Base-by-base conservation (phyloP, 2,113 vertebrate genomes). In the Aspiorhynchus laticeps region DNA sequence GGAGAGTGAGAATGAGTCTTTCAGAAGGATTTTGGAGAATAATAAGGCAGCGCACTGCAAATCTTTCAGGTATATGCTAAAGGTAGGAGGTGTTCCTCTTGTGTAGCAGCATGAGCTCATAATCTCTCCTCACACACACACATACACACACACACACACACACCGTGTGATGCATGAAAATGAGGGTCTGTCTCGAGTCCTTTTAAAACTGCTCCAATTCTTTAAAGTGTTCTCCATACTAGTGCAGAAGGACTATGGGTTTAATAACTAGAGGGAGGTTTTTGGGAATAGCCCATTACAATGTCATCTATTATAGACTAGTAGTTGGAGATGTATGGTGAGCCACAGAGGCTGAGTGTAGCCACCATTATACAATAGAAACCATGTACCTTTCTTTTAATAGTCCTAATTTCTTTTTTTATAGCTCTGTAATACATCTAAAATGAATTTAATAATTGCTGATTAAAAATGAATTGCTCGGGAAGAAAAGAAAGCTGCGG, bases 21-120 rank as follows among this genome's bases (percentile, higher is more conserved):
- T 93, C 91, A 91, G 87, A 92, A 88, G 53, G 84, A 90, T 88
- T 92, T 87, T 91, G 91, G 88, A 83, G 89, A 82, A 86, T 83
- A 87, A 84, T 24, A 28, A 87, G 69, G 28, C 61, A 56, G 67
- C 56, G 6, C 48, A 81, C 88, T 83, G 87, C 93, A 92, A 91
- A 94, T 92, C 90, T 88, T 91, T 90, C 86, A 91, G 91, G 89
- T 65, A 85, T 75, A 76, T 3, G 3, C 2, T 77, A 41, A 15
- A 21, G 8, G 77, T 67, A 17, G 33, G 61, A 61, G 61, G 41
- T 14, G 63, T 69, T 69, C 41, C 80, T 69, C 80, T 83, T 83
- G 80, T 83, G 28, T 83, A 48, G 63, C 63, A 33, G 80, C 63
- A 63, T 56, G 28, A 83, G 83, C 69, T 83, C 76, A 33, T 78